Evolutionary conservation across 1,140 invertebrate species (phyloP), one percentile per base, ranked within the genome.

Genomic region (Pseudomyrmex sp.): DNA sequence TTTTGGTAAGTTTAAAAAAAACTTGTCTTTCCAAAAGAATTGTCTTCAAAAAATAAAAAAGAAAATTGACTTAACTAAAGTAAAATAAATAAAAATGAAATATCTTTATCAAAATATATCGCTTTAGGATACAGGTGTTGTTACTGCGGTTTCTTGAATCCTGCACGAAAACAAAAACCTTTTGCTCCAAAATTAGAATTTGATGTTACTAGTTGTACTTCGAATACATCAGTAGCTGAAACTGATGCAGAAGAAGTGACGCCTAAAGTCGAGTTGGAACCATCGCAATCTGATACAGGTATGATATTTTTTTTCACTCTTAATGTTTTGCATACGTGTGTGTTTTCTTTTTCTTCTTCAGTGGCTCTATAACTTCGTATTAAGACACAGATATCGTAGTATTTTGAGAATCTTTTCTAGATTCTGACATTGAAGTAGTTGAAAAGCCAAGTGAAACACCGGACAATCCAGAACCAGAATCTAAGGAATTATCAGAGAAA

Each of bases 111-210:
- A 80, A 74, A 54, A 56, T 70, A 63, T 73, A n/a, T 35, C 70
- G 80, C 90, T 89, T 3, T 82, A 95, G 97, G 96, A 73, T 99
- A 97, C 93, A 95, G 96, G 83, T 99, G 98, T 94, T 98, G 97
- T 88, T 99, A 98, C 92, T 99, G 98, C 93, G 96, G 96, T 66
- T 95, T 95, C 26, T 96, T 97, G 92, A 99, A 99, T 95, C 96
- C 97, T 65, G 96, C 98, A 20, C 95, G 96, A 63, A 98, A 98
- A 92, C 96, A 97, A 90, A 95, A 97, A 59, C 97, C 97, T 1
- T 94, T 95, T 54, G 97, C 97, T 46, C 97, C 98, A 26, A 95
- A 95, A 91, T 91, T 96, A 73, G 93, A 95, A 9, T 63, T 23
- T 26, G 54, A 61, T 63, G 9, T 2, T 15, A 61, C 18, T 46